These are phyloP conservation scores for Temnothorax nylanderi DNA, from an alignment of 1,140 invertebrate genomes.

Conservation along the genomic window DNA sequence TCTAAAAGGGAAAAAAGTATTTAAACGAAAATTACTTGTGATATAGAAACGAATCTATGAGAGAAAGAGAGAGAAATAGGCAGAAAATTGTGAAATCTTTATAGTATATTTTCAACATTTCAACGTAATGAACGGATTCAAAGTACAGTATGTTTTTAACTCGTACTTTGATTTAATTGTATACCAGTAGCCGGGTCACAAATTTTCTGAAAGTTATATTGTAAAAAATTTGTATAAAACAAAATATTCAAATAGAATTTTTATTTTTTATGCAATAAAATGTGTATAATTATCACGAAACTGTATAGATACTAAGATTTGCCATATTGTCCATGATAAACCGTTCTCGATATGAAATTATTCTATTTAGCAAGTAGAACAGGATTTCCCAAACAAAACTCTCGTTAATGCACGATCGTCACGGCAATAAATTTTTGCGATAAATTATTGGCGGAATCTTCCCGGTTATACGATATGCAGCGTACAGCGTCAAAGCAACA, in stretches of 20 bases:
- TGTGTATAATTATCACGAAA: not conserved
- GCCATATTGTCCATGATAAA: not conserved
- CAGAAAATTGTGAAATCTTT: not conserved
- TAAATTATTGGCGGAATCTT: not conserved
- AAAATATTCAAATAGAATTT: not conserved
- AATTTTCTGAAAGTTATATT: not conserved
- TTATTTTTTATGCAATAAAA: not conserved
- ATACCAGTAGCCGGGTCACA: not conserved
- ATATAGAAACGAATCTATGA: not conserved
- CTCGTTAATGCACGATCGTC: not conserved
- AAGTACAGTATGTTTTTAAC: not conserved
- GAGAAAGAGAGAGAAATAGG: not conserved
- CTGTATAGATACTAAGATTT: not conserved
- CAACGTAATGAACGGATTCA: not conserved
- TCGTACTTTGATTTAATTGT: not conserved
- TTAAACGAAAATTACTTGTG: not conserved
- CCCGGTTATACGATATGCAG: not conserved
- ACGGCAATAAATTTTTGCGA: not conserved
- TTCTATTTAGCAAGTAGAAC: not conserved
- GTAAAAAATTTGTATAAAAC: not conserved
- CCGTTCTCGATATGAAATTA: not conserved
- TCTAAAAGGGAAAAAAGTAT: not conserved
- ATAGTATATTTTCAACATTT: not conserved
- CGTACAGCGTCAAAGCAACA: conserved; percentile 52
- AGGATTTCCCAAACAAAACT: not conserved